Base-by-base conservation (phyloP, 2,888 invertebrate genomes). In the Gymnoscelis rufifasciata region DNA sequence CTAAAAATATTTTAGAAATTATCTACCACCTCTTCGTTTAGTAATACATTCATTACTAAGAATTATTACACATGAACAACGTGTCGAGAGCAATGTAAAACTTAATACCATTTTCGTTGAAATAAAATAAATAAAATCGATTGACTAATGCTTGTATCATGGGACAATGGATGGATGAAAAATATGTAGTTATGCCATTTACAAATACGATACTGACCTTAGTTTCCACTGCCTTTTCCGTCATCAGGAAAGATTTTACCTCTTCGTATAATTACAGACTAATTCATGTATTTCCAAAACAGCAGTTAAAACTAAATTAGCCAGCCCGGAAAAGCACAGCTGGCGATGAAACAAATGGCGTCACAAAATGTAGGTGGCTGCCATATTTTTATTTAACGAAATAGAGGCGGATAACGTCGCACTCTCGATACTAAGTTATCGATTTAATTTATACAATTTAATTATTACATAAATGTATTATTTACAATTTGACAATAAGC, bases 151-250 rank as follows among this genome's bases (percentile, higher is more conserved):
- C 15, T 2, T n/a, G 12, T 7, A 8, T 8, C 7, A 12, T 30
- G 72, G 75, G 75, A 82, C 79, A 81, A 82, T 82, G 77, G 75
- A 82, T 82, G 77, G 74, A 74, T 71, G 52, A 56, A 43, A 7
- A 24, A 50, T 15, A 15, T 6, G 13, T 14, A n/a, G 1, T 30
- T n/a, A 19, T 35, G 10, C 6, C 35, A 35, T 35, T 35, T 35
- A 19, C 19, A 11, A 35, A 35, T 19, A 7, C 6, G 19, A 54
- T 57, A 71, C 76, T 54, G 65, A 84, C 86, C 83, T 83, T 83
- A 35, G 68, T 52, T 52, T 75, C 74, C 27, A 70, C 33, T 24
- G 40, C 56, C 47, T 77, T 75, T 63, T 79, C 83, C 47, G 81
- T 77, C 86, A 86, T 84, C 39, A 27, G 40, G 38, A 49, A 46